Evolutionary conservation across 2,113 vertebrate species (phyloP).

Genomic region (Cryptomyrus ogoouensis): DNA sequence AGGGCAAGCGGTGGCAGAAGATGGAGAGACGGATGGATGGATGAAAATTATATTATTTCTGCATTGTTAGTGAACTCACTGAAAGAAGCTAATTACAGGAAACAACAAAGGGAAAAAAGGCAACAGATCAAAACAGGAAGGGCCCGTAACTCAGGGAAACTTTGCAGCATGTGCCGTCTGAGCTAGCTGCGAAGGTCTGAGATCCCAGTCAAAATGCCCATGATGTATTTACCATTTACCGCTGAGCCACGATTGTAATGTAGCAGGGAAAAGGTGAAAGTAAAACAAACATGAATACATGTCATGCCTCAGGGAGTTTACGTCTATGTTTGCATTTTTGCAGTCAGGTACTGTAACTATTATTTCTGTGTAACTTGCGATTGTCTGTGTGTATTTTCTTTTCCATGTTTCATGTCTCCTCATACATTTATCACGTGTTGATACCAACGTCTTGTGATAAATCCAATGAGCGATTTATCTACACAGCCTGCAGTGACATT

Average conservation of each 20-base stretch:
- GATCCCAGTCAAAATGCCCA: neutral
- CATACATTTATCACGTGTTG: neutral
- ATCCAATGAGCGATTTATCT: neutral
- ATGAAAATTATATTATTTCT: neutral
- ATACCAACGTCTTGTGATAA: neutral
- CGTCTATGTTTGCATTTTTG: neutral
- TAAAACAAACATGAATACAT: neutral
- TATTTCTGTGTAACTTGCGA: neutral
- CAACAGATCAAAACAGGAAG: neutral
- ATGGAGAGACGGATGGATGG: too few species aligned
- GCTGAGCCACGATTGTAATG: neutral
- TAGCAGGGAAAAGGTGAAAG: neutral
- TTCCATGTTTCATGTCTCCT: neutral
- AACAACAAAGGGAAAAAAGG: neutral
- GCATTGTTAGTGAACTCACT: neutral
- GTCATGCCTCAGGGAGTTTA: neutral
- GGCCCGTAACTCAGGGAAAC: neutral
- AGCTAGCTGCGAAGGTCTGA: neutral
- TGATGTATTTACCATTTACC: neutral
- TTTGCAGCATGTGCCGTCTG: neutral
- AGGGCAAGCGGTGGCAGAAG: too few species aligned
- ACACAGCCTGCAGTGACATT: neutral
- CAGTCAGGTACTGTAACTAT: neutral
- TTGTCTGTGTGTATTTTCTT: neutral
- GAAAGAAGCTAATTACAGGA: neutral